Base-by-base conservation (phyloP, 2,113 vertebrate species). In the Alectura lathami region DNA sequence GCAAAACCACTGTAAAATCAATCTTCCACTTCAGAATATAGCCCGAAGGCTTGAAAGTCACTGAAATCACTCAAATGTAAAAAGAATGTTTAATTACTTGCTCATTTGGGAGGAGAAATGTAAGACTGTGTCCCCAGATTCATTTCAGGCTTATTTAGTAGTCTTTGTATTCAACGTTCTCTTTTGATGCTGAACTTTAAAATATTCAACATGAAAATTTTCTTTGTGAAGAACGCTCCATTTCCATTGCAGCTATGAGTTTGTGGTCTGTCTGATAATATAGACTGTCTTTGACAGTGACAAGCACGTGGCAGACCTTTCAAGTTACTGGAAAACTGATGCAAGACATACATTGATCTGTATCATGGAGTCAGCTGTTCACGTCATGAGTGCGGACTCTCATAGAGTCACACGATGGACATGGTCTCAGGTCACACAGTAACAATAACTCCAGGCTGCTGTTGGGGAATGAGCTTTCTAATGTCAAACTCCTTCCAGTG, bases 31-130 rank as follows among this genome's bases (percentile, higher is more conserved):
- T 94, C 89, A 77, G 67, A 80, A 82, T 47, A 5, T 47, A 91
- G 91, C 94, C 94, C 63, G 38, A 60, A 94, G 96, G 85, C 89
- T 89, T 56, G 47, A 75, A 75, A 54, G 74, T 70, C 75, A 32
- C 42, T 59, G 87, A 80, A 89, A 94, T 70, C 26, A 85, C 54
- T 83, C 59, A 93, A 91, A 92, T 88, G 78, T 59, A 96, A 86
- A 89, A 95, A 83, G 93, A 91, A 97, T 96, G 70, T 85, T 89
- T 97, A 96, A 97, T 94, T 92, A 89, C 78, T 36, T 85, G 78
- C 84, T 95, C 91, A 80, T 96, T 85, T 89, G 82, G 81, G 87
- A 91, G 59, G 32, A 83, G 29, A 45, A 87, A 74, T 77, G 23
- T 47, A 47, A 69, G 87, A 36, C 59, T 73, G 20, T 66, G 64